These are phyloP conservation scores for Acromyrmex heyeri DNA, from an alignment of 1,140 invertebrate species.

Conservation along the genomic window DNA sequence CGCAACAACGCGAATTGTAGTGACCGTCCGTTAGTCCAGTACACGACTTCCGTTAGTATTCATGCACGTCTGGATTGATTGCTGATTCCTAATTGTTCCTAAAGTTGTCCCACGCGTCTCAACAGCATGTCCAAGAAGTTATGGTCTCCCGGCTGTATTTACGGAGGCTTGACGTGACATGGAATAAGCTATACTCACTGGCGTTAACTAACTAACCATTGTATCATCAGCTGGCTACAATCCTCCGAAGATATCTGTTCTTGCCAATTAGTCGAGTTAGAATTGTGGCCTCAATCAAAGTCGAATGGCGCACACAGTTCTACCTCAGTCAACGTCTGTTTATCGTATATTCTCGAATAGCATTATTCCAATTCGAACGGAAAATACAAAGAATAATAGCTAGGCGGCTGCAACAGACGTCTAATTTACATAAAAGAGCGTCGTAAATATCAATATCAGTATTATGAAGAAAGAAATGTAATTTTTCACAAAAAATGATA, in stretches of 20 bases:
- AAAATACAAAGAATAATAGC: constrained; percentile 6
- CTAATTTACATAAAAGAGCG: neutral
- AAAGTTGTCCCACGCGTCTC: constrained; percentile 68
- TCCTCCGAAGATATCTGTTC: constrained; percentile 70
- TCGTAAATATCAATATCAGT: neutral
- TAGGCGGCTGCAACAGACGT: neutral
- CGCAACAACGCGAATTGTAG: constrained; percentile 42
- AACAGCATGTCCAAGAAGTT: constrained; percentile 63
- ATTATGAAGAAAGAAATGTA: neutral
- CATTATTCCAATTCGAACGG: neutral
- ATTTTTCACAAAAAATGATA: neutral
- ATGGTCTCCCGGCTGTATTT: constrained; percentile 67
- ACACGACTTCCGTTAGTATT: constrained; percentile 45
- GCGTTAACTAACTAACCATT: constrained; percentile 73
- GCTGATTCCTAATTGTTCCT: constrained; percentile 72
- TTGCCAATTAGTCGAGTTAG: constrained; percentile 79
- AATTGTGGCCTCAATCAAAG: constrained; percentile 75
- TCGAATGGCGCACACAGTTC: constrained; percentile 25
- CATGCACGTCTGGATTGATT: constrained; percentile 72
- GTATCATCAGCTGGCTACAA: constrained; percentile 60
- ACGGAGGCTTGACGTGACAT: constrained; percentile 64
- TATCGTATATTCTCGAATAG: constrained; percentile 4
- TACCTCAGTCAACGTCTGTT: neutral
- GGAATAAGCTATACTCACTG: constrained; percentile 61
- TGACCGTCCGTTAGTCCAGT: constrained; percentile 33